Base-by-base conservation (phyloP, 2,797 vertebrate species). In the Danio tinwini region DNA sequence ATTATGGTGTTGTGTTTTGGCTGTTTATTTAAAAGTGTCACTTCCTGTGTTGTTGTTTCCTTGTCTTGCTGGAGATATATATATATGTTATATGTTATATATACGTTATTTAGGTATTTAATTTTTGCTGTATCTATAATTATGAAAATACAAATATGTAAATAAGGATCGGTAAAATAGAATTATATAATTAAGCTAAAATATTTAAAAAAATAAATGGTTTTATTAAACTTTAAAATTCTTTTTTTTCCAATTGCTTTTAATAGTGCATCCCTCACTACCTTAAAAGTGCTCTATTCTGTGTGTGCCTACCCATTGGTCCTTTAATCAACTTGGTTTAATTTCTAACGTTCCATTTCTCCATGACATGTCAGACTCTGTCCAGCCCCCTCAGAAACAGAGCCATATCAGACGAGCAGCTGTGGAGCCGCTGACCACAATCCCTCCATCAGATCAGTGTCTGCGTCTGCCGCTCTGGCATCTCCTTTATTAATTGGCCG, bases 401-500 rank as follows among this genome's bases (percentile, higher is more conserved):
- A 69, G 40, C 7, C 0, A 62, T 6, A 7, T 9, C 19, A 39
- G 29, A 47, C 58, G 45, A 19, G 40, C 11, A 63, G 59, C 12
- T 6, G 12, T 64, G 50, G 8, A 74, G 53, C 44, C 5, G 14
- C 56, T 52, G 53, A 55, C 64, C 58, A 64, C 14, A 42, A 53
- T 68, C 56, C 10, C 59, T 72, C 56, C 49, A 62, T 80, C 82
- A 78, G 77, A 84, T 80, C 67, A 39, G 40, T 75, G 73, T 39
- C 65, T 7, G 16, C 29, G 0, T 74, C 58, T 75, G 73, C 72
- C 9, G 29, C 59, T 19, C 52, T 50, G 19, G 42, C 69, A 73
- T 65, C 69, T 63, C 55, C 56, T n/a, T 40, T 47, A 14, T 86
- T 86, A 88, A 85, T 85, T 85, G 69, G 82, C 44, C 42, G 56